Evolutionary conservation across 2,113 vertebrate genomes (phyloP).

Genomic region (Oncorhynchus gorbuscha): DNA sequence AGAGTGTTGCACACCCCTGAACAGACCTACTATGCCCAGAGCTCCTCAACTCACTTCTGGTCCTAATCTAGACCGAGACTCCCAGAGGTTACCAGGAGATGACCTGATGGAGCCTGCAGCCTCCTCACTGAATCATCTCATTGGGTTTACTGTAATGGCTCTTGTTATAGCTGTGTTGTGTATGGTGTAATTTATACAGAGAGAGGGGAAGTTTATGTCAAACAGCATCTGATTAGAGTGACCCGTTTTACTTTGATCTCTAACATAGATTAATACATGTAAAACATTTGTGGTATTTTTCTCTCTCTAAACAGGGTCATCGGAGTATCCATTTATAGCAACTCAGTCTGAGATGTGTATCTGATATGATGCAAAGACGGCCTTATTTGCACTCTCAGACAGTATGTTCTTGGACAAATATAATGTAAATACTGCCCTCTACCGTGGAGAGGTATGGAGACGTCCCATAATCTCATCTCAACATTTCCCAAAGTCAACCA

Average conservation of each 20-base stretch:
- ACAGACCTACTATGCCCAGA: neutral
- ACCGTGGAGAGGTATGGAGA: slow-evolving; percentile 9
- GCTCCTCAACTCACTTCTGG: neutral
- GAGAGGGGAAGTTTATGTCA: slow-evolving; percentile 46
- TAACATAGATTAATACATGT: slow-evolving; percentile 41
- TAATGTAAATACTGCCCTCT: slow-evolving; percentile 29
- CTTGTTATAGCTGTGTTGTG: slow-evolving; percentile 18
- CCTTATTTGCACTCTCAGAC: slow-evolving; percentile 56
- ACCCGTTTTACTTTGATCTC: slow-evolving; percentile 33
- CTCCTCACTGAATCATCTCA: slow-evolving; percentile 17
- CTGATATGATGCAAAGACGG: slow-evolving; percentile 51
- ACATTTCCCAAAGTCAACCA: neutral
- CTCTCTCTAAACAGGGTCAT: slow-evolving; percentile 34
- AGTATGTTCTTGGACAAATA: slow-evolving; percentile 19
- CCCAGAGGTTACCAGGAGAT: neutral
- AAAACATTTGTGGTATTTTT: slow-evolving; percentile 38
- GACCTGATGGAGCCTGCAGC: slow-evolving; percentile 7
- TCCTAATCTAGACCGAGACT: neutral
- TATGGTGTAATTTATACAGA: slow-evolving; percentile 37
- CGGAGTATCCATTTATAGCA: slow-evolving; percentile 49
- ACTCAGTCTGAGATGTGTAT: slow-evolving; percentile 50
- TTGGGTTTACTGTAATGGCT: slow-evolving; percentile 37
- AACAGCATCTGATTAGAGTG: slow-evolving; percentile 43
- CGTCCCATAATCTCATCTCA: neutral
- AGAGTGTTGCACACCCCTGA: no score